phyloP scores from a whole-genome alignment of 2,888 invertebrate species.

The Octonoba sinensis region DNA sequence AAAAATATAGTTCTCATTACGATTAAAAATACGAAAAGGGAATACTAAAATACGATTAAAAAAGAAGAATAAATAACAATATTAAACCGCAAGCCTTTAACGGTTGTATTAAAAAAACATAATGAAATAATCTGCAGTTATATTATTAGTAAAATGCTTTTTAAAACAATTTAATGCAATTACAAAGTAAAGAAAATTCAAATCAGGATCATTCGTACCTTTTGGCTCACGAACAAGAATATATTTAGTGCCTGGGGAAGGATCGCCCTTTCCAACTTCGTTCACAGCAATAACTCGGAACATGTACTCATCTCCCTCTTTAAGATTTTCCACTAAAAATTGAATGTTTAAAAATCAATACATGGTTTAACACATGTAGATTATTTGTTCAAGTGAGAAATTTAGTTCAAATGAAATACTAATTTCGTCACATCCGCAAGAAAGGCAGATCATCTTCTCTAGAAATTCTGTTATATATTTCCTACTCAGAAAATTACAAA shows the following conservation, averaged over 20 bases:
- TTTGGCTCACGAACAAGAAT: conserved; percentile 65
- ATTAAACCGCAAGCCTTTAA: too few relatives aligned
- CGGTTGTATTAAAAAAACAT: too few relatives aligned
- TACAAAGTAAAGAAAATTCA: too few relatives aligned
- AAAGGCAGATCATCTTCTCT: too few relatives aligned
- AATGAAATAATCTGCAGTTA: too few relatives aligned
- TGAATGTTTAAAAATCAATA: not conserved
- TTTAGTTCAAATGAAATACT: too few relatives aligned
- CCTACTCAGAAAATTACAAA: too few relatives aligned
- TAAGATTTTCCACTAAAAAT: conserved; percentile 75
- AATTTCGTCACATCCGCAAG: too few relatives aligned
- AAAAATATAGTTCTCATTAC: not conserved
- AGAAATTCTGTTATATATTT: not conserved
- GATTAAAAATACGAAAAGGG: not conserved
- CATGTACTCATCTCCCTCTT: conserved; percentile 78
- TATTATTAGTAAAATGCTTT: too few relatives aligned
- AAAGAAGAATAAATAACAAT: not conserved
- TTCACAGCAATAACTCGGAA: conserved; percentile 84
- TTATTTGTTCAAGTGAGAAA: too few relatives aligned
- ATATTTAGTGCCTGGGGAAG: conserved; percentile 73
- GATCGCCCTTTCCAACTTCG: conserved; percentile 81
- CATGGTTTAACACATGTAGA: too few relatives aligned
- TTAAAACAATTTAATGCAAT: too few relatives aligned
- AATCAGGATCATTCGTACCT: conserved; percentile 49
- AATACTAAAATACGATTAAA: not conserved